Evolutionary conservation across 2,888 invertebrate genomes (phyloP).

Genomic region (Drosophila villosipedis): DNA sequence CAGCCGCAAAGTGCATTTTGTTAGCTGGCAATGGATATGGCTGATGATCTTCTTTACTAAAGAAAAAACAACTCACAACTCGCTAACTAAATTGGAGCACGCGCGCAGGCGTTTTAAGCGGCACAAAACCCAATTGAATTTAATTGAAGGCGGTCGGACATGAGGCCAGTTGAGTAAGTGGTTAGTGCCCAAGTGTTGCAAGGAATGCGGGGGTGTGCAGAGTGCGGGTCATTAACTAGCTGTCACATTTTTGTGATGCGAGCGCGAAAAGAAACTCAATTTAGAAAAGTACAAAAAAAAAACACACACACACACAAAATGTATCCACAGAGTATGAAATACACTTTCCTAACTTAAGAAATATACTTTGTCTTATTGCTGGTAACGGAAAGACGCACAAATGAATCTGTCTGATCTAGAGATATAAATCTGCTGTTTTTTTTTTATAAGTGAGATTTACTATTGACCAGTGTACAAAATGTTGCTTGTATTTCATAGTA

Average conservation of each 20-base stretch:
- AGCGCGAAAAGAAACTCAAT: conserved; percentile 59
- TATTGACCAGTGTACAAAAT: background rate
- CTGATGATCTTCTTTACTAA: conserved; percentile 20
- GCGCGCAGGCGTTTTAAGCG: conserved; percentile 74
- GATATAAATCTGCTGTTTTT: background rate
- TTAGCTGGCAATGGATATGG: conserved; percentile 46
- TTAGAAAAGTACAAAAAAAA: conserved; percentile 39
- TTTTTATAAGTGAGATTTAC: background rate
- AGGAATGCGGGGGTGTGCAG: conserved; percentile 1
- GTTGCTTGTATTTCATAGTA: background rate
- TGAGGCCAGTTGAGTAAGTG: conserved; percentile 26
- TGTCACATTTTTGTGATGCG: conserved; percentile 74
- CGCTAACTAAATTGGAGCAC: conserved; percentile 76
- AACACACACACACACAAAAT: background rate
- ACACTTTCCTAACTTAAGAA: conserved; percentile 24
- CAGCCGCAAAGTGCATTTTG: conserved; percentile 70
- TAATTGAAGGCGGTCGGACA: conserved; percentile 68
- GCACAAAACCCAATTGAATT: conserved; percentile 75
- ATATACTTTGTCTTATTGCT: background rate
- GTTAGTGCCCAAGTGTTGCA: background rate
- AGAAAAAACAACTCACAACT: conserved; percentile 9
- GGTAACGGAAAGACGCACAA: background rate
- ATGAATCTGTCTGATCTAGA: background rate
- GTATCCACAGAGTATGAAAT: conserved; percentile 8
- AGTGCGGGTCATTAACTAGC: conserved; percentile 64